Evolutionary conservation across 1,140 invertebrate species (phyloP), one percentile per base, ranked within the genome.

Genomic region (Pristionchus pacificus): DNA sequence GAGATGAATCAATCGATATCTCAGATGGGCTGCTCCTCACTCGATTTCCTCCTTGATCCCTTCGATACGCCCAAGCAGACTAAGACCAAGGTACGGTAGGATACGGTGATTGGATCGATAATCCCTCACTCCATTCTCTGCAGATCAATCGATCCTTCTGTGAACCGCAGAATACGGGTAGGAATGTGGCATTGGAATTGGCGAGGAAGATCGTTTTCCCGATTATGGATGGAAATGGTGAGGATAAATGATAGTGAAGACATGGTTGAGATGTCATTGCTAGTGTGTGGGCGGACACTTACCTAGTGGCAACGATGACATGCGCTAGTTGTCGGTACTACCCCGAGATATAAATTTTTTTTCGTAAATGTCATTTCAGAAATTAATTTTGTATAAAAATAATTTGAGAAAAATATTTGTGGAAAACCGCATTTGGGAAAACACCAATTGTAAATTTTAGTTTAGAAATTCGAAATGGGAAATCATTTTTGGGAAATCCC

Each of bases 21-120:
- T 10, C 38, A 49, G 87, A 99, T 99, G 96, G 65, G 74, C 25
- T 93, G 95, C 0, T 97, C 94, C 0, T 93, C 95, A 85, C 92
- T 92, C 81, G 94, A 98, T 71, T 96, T 93, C 32, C 98, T 98
- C 86, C 97, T 99, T 78, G 96, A 99, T 87, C 86, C 98, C 19
- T 85, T 97, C 2, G 97, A 99, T 80, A 90, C 90, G 61, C 89
- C 92, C 3, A 89, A 90, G 19, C 88, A 88, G 82, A 89, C 98
- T 1, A 97, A 97, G 83, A 49, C 38, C 38, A 49, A 49, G 38
- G 38, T 49, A n/a, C n/a, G n/a, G n/a, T n/a, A n/a, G n/a, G n/a
- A n/a, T n/a, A n/a, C n/a, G n/a, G n/a, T n/a, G n/a, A n/a, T n/a
- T n/a, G n/a, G n/a, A n/a, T n/a, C n/a, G n/a, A n/a, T n/a, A n/a